phyloP scores from a whole-genome alignment of 2,113 vertebrate genomes.

The Camelus dromedarius region DNA sequence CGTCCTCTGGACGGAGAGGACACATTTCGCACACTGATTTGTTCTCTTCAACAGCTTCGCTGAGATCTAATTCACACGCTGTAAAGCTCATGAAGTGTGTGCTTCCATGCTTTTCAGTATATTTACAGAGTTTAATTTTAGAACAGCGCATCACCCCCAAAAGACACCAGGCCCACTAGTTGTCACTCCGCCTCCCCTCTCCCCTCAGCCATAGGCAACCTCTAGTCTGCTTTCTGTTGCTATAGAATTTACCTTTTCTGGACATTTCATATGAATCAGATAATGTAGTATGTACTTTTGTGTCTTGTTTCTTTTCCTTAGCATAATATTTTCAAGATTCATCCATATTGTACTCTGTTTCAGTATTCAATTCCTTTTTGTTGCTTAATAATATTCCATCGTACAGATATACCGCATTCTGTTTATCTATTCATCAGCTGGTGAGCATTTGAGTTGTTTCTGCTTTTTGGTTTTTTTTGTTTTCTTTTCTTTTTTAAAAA shows the following conservation, averaged over 20 bases:
- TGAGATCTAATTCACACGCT: accelerated
- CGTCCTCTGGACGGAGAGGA: background rate
- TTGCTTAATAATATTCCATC: accelerated
- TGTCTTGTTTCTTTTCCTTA: background rate
- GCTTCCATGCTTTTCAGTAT: background rate
- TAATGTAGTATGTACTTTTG: accelerated
- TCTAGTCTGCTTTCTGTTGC: accelerated
- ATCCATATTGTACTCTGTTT: accelerated
- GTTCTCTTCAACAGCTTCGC: background rate
- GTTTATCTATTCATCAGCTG: accelerated
- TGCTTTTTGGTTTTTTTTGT: background rate
- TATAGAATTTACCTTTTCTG: background rate
- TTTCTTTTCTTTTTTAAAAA: too few relatives aligned
- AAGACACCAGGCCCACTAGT: background rate
- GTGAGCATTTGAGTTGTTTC: background rate
- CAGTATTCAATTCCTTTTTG: accelerated
- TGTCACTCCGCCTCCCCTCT: background rate
- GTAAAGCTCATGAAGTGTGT: too few relatives aligned
- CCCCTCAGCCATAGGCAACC: accelerated
- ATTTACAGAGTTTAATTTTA: background rate
- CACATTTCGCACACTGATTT: background rate
- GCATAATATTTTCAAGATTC: accelerated
- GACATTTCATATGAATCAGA: accelerated
- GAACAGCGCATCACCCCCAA: background rate
- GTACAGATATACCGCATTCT: accelerated